Base-by-base conservation (phyloP, 2,797 vertebrate genomes). In the Pitangus sulphuratus region DNA sequence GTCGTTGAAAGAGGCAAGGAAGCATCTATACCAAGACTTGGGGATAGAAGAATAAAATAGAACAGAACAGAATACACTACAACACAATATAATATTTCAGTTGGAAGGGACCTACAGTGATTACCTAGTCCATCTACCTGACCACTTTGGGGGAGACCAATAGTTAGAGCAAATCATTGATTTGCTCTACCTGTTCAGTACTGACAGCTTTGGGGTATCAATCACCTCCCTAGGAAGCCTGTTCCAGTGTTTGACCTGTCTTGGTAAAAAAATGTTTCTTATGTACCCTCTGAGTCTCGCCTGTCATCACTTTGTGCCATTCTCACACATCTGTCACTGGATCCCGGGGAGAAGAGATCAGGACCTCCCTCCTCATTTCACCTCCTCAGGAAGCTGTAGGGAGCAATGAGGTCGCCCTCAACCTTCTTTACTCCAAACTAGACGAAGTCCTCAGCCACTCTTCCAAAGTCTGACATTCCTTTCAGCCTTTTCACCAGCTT, bases 141-240 rank as follows among this genome's bases (percentile, higher is more conserved):
- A 45, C n/a, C 21, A 35, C 7, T 35, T 35, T 21, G 70, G 11
- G 7, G 21, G 12, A 10, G 11, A 35, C 18, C 9, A 78, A 66
- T 65, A 78, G 12, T 35, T 53, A 48, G 18, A 37, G 12, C 9
- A 37, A 84, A 54, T 72, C 24, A 22, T 9, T 53, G 25, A 78
- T 15, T n/a, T n/a, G n/a, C n/a, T n/a, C n/a, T 5, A 54, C 12
- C 6, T 31, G 37, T 26, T 20, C n/a, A 53, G 53, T 66, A 47
- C 1, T 66, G 15, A 37, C 11, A 35, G 25, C 15, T 12, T n/a
- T 53, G 45, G 18, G 39, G 8, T 25, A 53, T 35, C 0, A 0
- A 37, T 40, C 26, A 25, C 18, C 5, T 40, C 31, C 12, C 18
- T 20, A 37, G 12, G 26, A 66, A 53, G 12, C 13, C 31, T 90